Percentiles rank a stretch among this genome's conserved stretches.
These are phyloP conservation scores for Lophius piscatorius DNA, from an alignment of 2,113 vertebrate species.

Conservation along the genomic window DNA sequence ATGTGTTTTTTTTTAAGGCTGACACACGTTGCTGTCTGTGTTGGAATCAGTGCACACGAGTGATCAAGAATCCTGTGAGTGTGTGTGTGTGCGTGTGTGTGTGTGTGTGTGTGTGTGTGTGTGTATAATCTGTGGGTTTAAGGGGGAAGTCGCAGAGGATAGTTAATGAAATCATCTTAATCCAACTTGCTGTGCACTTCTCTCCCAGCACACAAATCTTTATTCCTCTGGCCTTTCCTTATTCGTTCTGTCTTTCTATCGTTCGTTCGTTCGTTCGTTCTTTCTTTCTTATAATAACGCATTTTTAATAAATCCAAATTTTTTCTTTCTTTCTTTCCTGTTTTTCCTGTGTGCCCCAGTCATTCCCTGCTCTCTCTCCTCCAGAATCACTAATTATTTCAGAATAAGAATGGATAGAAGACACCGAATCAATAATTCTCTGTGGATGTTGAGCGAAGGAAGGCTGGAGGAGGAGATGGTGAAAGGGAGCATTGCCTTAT, in stretches of 20 bases:
- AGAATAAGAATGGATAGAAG: conserved; percentile 68
- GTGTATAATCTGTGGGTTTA: conserved; percentile 68
- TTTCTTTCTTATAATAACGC: too few species aligned
- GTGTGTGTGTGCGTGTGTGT: conserved; percentile 46
- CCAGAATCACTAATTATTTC: conserved; percentile 72
- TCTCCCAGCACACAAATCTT: conserved; percentile 47
- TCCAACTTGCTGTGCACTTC: conserved; percentile 53
- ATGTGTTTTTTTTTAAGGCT: too few species aligned
- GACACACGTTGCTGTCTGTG: conserved; percentile 2
- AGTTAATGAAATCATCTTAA: conserved; percentile 78
- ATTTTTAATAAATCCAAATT: too few species aligned
- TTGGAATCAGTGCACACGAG: neutral
- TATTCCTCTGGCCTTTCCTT: conserved; percentile 19
- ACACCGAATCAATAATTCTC: conserved; percentile 73
- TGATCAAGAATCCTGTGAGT: conserved; percentile 27
- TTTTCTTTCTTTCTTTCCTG: neutral
- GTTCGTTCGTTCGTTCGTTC: neutral
- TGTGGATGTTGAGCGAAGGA: conserved; percentile 29
- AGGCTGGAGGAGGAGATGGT: conserved; percentile 22
- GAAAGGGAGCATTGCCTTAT: conserved; percentile 31
- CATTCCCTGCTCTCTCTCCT: conserved; percentile 33
- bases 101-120: conserved; percentile 52
- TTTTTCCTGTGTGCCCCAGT: conserved; percentile 1
- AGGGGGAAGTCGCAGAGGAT: conserved; percentile 66
- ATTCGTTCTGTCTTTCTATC: neutral